These are phyloP conservation scores for Drosophila sordidula DNA, from an alignment of 2,888 invertebrate species.

Conservation along the genomic window DNA sequence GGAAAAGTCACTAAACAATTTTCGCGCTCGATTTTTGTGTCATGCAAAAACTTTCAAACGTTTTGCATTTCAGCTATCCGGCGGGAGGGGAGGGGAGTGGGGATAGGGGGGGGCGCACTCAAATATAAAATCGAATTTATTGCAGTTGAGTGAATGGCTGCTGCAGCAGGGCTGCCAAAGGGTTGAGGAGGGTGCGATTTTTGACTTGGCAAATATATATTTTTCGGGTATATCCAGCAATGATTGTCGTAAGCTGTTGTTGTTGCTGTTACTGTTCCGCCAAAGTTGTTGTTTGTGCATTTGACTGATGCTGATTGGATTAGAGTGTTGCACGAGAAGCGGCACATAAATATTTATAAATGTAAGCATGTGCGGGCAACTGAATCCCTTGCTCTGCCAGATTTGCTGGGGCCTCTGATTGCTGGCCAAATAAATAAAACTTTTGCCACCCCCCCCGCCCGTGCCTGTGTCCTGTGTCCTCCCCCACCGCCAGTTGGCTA, in stretches of 20 bases:
- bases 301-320: slow-evolving; percentile 67
- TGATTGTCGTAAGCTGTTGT: slow-evolving; percentile 4
- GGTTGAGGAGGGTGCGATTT: slow-evolving; percentile 50
- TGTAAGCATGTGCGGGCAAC: slow-evolving; percentile 22
- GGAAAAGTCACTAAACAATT: slow-evolving; percentile 69
- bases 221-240: slow-evolving; percentile 14
- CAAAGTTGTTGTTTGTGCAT: slow-evolving; percentile 21
- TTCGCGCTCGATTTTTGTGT: slow-evolving; percentile 44
- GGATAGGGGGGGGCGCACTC: slow-evolving; percentile 27
- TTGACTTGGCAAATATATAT: slow-evolving; percentile 69
- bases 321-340: slow-evolving; percentile 52
- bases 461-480: background rate
- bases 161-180: background rate
- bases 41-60: slow-evolving; percentile 31
- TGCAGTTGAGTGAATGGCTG: slow-evolving; percentile 53
- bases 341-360: slow-evolving; percentile 57
- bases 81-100: background rate
- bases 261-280: background rate
- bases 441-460: slow-evolving; percentile 7
- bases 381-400: slow-evolving; percentile 1
- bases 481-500: slow-evolving; percentile 28
- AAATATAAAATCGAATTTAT: slow-evolving; percentile 66
- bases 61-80: slow-evolving; percentile 51
- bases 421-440: slow-evolving; percentile 53
- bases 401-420: slow-evolving; percentile 32